Conservation (phyloP, 2,113 vertebrate genomes). For the Phyllostomus hastatus region DNA sequence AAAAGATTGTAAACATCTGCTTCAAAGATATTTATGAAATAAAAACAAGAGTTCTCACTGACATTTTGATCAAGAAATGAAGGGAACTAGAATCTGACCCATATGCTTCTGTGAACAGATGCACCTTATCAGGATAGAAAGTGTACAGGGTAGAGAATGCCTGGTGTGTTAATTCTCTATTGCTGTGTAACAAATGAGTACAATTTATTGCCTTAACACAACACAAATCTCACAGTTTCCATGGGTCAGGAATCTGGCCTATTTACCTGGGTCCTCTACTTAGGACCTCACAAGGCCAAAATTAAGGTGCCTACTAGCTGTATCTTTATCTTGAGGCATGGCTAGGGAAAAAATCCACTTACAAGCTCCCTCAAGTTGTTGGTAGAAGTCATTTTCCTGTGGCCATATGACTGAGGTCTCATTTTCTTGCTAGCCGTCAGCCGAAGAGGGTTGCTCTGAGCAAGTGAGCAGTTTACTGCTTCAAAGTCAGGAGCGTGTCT, state of each 20-base stretch:
- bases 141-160: too few species aligned
- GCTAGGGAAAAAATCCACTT: background rate
- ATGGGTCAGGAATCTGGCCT: background rate
- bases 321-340: background rate
- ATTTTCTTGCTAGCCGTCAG: background rate
- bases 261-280: background rate
- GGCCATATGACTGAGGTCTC: background rate
- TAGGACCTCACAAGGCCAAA: background rate
- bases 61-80: background rate
- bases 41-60: background rate
- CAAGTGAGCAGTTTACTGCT: background rate
- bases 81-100: background rate
- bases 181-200: background rate
- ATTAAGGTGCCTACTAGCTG: background rate
- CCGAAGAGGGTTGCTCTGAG: background rate
- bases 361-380: background rate
- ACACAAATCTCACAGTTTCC: background rate
- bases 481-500: background rate
- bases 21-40: background rate
- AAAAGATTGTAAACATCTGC: background rate
- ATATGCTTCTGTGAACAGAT: background rate
- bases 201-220: background rate
- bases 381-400: background rate
- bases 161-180: background rate
- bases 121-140: background rate